Evolutionary conservation across 2,888 invertebrate genomes (phyloP).

Genomic region (Patella ulyssiponensis): DNA sequence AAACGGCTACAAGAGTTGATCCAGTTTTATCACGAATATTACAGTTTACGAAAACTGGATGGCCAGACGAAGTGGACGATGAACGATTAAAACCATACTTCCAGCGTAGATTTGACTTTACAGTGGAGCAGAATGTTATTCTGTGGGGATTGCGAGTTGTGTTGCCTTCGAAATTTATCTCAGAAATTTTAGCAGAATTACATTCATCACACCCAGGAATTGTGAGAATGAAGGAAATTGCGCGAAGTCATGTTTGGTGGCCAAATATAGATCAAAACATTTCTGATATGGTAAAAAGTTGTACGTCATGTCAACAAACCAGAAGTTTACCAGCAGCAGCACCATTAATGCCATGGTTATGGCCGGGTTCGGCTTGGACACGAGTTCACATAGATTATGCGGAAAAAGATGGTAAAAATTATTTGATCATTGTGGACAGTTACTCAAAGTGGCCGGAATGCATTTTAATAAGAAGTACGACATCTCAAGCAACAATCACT

Average conservation of each 20-base stretch:
- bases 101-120: constrained; percentile 10
- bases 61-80: constrained; percentile 16
- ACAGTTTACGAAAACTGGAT: constrained; percentile 15
- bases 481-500: constrained; percentile 55
- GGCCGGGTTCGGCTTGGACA: too few relatives aligned
- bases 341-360: too few relatives aligned
- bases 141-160: constrained; percentile 8
- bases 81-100: constrained; percentile 16
- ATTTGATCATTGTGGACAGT: too few relatives aligned
- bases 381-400: too few relatives aligned
- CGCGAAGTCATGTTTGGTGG: constrained; percentile 19
- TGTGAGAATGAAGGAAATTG: constrained; percentile 12
- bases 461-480: not conserved
- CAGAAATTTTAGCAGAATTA: not conserved
- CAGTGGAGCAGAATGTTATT: constrained; percentile 15
- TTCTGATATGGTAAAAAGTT: too few relatives aligned
- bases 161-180: not conserved
- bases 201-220: constrained; percentile 5
- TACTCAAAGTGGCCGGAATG: constrained; percentile 65
- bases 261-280: not conserved
- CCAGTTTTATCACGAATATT: not conserved
- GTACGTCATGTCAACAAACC: too few relatives aligned
- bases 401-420: too few relatives aligned
- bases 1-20: not conserved
- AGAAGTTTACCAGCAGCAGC: too few relatives aligned